Percentiles rank a stretch among this genome's conserved stretches.
Conservation (phyloP, 2,113 vertebrate species). For the Psittacus erithacus region DNA sequence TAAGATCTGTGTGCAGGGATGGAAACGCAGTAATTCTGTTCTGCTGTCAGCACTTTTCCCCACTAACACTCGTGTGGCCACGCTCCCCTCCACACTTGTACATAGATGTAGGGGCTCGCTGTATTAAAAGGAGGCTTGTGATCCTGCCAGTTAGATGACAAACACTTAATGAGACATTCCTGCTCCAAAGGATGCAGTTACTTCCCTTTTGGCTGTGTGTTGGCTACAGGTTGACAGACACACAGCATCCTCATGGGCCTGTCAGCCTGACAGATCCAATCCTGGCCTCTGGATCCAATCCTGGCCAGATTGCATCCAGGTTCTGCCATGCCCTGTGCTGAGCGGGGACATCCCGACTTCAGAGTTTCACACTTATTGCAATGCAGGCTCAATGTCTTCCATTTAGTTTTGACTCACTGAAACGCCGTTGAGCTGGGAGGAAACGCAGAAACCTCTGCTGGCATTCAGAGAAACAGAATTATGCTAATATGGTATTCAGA, state of each 20-base stretch:
- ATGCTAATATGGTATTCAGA: background rate
- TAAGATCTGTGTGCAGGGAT: background rate
- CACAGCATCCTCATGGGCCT: background rate
- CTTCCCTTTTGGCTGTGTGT: background rate
- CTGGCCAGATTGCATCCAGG: background rate
- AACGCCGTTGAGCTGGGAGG: background rate
- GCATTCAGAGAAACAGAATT: background rate
- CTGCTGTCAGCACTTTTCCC: slow-evolving; percentile 7
- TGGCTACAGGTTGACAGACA: background rate
- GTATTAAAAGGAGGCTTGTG: background rate
- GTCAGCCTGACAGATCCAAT: no score
- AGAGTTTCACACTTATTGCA: background rate
- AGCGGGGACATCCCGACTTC: background rate
- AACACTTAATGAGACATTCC: background rate
- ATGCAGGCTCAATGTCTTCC: background rate
- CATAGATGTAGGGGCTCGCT: background rate
- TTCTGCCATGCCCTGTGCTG: background rate
- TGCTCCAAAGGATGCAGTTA: background rate
- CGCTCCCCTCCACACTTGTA: background rate
- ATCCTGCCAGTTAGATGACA: background rate
- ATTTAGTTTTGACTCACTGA: background rate
- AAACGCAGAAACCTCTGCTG: background rate
- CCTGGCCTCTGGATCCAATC: no score
- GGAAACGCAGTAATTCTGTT: background rate
- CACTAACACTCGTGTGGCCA: background rate